These are phyloP conservation scores for Atta cephalotes DNA, from an alignment of 1,140 invertebrate genomes.

Conservation along the genomic window DNA sequence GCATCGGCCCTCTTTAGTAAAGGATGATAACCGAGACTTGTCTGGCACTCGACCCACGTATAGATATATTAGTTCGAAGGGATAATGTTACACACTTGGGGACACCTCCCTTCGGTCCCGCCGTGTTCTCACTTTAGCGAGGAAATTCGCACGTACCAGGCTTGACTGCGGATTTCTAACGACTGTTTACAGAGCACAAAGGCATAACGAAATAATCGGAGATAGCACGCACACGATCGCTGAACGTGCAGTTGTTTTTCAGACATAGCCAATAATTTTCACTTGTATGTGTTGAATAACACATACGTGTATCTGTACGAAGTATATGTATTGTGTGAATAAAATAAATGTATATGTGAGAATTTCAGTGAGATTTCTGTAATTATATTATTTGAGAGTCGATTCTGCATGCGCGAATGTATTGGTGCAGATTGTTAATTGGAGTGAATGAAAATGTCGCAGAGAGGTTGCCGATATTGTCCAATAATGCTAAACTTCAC, in stretches of 20 bases:
- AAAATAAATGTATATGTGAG: constrained; percentile 14
- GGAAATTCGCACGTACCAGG: constrained; percentile 68
- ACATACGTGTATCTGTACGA: neutral
- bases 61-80: constrained; percentile 41
- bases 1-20: constrained; percentile 12
- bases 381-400: constrained; percentile 22
- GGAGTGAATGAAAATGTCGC: constrained; percentile 32
- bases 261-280: constrained; percentile 35
- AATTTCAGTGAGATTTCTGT: constrained; percentile 50
- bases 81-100: constrained; percentile 44
- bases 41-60: constrained; percentile 68
- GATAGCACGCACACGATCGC: constrained; percentile 28
- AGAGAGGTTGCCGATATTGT: constrained; percentile 25
- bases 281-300: neutral
- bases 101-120: constrained; percentile 24
- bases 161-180: constrained; percentile 70
- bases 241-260: constrained; percentile 42
- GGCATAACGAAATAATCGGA: constrained; percentile 62
- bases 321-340: neutral
- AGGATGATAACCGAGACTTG: constrained; percentile 65
- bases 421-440: constrained; percentile 26
- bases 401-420: neutral
- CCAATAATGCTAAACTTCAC: constrained; percentile 34
- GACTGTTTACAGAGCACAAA: constrained; percentile 60
- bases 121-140: constrained; percentile 64